Base-by-base conservation (phyloP, 2,888 invertebrate species). In the Folsomia manolachei region DNA sequence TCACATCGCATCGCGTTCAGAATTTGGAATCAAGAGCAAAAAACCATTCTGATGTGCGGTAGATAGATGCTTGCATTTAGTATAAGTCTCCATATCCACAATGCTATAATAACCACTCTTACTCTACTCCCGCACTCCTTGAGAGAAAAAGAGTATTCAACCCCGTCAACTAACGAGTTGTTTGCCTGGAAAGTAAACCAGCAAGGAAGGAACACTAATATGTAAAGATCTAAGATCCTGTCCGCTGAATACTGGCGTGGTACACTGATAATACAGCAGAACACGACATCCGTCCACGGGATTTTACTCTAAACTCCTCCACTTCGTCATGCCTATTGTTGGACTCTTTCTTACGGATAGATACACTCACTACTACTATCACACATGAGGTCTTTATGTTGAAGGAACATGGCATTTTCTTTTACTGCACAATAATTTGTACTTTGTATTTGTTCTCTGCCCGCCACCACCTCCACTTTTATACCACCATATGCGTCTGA, bases 11-110 rank as follows among this genome's bases (percentile, higher is more conserved):
- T 39, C 39, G 39, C 39, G 39, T 39, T 39, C 39, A 39, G 39
- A 39, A 39, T 39, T 56, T 56, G 21, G 21, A 56, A 56, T 56
- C 56, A 56, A 56, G 56, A 21, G 56, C 56, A 56, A 56, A 56
- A 56, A 56, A 56, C 21, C 56, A 56, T 56, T 56, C 18, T 56
- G 56, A 56, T 56, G 56, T 56, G 56, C 39, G 39, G 39, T 14
- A n/a, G n/a, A n/a, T n/a, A n/a, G 39, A 14, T 39, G 39, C 39
- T 39, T 4, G 39, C 39, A 39, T 14, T 9, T 39, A 39, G n/a
- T 14, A 14, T 39, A 14, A 39, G 39, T 14, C 39, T 39, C n/a
- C n/a, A n/a, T 39, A 39, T 39, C 39, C 39, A 39, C n/a, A n/a
- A 39, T 39, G 14, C 39, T 4, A 39, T 39, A 9, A 39, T 9